These are phyloP conservation scores for Erebia aethiops DNA, from an alignment of 2,888 invertebrate genomes.

Conservation along the genomic window DNA sequence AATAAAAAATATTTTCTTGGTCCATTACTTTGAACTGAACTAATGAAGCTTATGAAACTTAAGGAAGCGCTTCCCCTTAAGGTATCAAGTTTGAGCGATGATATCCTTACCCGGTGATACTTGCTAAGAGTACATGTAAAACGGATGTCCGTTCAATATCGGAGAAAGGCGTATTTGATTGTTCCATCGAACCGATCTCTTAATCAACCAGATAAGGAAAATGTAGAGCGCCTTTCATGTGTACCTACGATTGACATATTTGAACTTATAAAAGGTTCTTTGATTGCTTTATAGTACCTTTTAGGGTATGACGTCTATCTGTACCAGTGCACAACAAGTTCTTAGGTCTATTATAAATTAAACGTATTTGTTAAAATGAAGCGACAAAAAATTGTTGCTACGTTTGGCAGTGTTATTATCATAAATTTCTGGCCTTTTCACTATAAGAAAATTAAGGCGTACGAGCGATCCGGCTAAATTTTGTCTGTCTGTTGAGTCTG, in stretches of 20 bases:
- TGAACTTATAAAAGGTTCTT: constrained; percentile 16
- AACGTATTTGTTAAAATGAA: no score
- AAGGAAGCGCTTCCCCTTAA: constrained; percentile 45
- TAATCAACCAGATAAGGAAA: constrained; percentile 34
- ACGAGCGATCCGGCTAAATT: no score
- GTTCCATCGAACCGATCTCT: constrained; percentile 44
- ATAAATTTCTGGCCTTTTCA: no score
- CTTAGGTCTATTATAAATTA: no score
- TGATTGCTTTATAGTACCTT: constrained; percentile 10
- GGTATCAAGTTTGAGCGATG: constrained; percentile 55
- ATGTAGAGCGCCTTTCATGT: constrained; percentile 28
- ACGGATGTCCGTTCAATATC: constrained; percentile 62
- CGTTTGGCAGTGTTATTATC: no score
- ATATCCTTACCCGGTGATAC: constrained; percentile 54
- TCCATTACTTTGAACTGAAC: background rate
- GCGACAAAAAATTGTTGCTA: no score
- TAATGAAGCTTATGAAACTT: background rate
- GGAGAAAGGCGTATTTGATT: constrained; percentile 62
- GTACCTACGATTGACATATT: constrained; percentile 20
- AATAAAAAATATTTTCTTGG: background rate
- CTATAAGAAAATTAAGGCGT: no score
- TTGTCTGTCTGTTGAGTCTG: no score
- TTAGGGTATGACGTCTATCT: background rate
- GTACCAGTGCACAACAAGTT: background rate
- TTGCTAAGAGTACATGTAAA: constrained; percentile 49